Conservation (phyloP, 2,113 vertebrate genomes). For the Gavia stellata region DNA sequence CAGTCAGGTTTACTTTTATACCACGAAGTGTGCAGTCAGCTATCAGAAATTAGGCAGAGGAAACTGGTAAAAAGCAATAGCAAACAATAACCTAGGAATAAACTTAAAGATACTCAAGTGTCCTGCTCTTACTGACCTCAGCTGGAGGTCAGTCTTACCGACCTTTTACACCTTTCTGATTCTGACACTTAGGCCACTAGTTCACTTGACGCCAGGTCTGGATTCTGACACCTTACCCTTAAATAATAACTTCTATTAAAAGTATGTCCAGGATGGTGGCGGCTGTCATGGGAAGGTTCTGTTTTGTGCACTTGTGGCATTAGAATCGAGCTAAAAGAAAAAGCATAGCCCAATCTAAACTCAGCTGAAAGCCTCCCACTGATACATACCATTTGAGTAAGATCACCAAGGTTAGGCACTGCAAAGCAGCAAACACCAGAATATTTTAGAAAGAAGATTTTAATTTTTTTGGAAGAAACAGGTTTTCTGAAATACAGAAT, state of each 20-base stretch:
- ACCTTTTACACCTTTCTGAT: not conserved
- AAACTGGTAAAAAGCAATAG: not conserved
- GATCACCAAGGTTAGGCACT: not conserved
- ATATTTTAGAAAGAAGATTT: conserved; percentile 57
- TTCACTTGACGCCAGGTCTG: not conserved
- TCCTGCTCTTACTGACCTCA: not conserved
- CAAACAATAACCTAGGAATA: not conserved
- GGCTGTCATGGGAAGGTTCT: not conserved
- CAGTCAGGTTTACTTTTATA: too few species aligned
- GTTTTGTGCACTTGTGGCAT: not conserved
- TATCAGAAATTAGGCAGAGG: not conserved
- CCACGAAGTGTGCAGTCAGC: not conserved
- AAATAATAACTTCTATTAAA: not conserved
- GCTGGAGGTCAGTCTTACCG: not conserved
- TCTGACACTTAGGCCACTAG: not conserved
- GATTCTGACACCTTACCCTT: not conserved
- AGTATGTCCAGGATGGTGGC: not conserved
- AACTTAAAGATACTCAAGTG: not conserved
- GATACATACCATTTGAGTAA: not conserved
- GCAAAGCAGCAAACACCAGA: conserved; percentile 38
- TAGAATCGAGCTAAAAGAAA: not conserved
- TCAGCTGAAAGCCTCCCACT: not conserved
- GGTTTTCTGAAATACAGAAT: conserved; percentile 46
- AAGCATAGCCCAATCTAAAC: not conserved
- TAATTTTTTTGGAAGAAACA: conserved; percentile 56